Conservation (phyloP, 2,888 invertebrate genomes). For the Pycnomerus fuliginosus region DNA sequence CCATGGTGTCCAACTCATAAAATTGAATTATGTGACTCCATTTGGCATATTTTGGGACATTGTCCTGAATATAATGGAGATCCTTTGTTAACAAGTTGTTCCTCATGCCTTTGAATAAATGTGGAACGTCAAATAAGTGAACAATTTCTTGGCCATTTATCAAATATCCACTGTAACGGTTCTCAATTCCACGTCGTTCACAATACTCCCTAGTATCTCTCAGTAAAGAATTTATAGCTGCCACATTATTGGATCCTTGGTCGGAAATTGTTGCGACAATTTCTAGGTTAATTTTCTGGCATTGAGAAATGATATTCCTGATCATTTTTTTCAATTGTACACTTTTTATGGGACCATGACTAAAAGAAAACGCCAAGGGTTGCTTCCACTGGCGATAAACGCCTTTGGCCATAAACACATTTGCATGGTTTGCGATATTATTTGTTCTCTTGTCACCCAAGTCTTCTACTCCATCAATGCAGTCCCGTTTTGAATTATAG, state of each 20-base stretch:
- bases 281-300: slow-evolving; percentile 25
- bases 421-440: slow-evolving; percentile 28
- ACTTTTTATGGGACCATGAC: slow-evolving; percentile 21
- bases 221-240: slow-evolving; percentile 27
- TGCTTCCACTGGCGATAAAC: slow-evolving; percentile 32
- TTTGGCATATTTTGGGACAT: neutral
- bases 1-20: neutral
- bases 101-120: slow-evolving; percentile 26
- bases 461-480: slow-evolving; percentile 10
- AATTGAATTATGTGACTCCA: neutral
- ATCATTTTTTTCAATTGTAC: slow-evolving; percentile 21
- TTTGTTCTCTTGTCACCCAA: slow-evolving; percentile 14
- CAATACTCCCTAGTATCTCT: slow-evolving; percentile 21
- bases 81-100: slow-evolving; percentile 24
- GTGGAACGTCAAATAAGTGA: slow-evolving; percentile 28
- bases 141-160: slow-evolving; percentile 24
- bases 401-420: slow-evolving; percentile 1
- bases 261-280: slow-evolving; percentile 37
- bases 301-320: slow-evolving; percentile 22
- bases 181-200: slow-evolving; percentile 10
- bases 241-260: slow-evolving; percentile 35
- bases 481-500: slow-evolving; percentile 1
- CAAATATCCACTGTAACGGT: slow-evolving; percentile 17
- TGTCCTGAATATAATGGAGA: slow-evolving; percentile 16
- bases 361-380: slow-evolving; percentile 29